Base-by-base conservation (phyloP, 2,888 invertebrate genomes). In the Apodemia zela region DNA sequence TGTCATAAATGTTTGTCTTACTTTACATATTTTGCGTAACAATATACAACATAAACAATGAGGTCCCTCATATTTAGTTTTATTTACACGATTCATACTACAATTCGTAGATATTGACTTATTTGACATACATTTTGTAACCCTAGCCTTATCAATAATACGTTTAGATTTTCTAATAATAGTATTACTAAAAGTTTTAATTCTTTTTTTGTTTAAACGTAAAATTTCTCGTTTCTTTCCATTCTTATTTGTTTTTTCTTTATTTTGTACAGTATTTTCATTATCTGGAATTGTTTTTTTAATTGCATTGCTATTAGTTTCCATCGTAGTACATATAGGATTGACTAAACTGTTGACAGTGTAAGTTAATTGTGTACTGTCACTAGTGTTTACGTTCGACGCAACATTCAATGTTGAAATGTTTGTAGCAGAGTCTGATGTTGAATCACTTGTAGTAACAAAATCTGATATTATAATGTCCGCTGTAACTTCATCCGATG, bases 31-130 rank as follows among this genome's bases (percentile, higher is more conserved):
- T 42, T 71, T 82, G 63, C 77, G 80, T 1, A 89, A 49, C 8
- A 81, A 42, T 0, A 75, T 13, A 68, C 91, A 91, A 64, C 90
- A 91, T 1, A 72, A 68, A 45, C 91, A 91, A 63, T 89, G 90
- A 25, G 17, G 15, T 49, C 49, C 66, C 49, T 38, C 51, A 33
- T 4, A n/a, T 35, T 8, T 45, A 54, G 29, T 35, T 38, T 29
- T 60, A 54, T 5, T 29, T 57, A 25, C 7, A 25, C 8, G 29
- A 47, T n/a, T 17, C 8, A 17, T 7, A 2, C 2, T 47, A 47
- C 47, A 47, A 17, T 17, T 17, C 5, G 47, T 17, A 47, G 17
- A 47, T 17, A 8, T n/a, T 3, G 47, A 47, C 8, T 47, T 17
- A 47, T 17, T 17, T 38, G 3, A 3, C n/a, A 47, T 8, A 47